Percentiles rank a stretch among this genome's conserved stretches.
These are phyloP conservation scores for Ecdyonurus torrentis DNA, from an alignment of 2,888 invertebrate species.

Conservation along the genomic window DNA sequence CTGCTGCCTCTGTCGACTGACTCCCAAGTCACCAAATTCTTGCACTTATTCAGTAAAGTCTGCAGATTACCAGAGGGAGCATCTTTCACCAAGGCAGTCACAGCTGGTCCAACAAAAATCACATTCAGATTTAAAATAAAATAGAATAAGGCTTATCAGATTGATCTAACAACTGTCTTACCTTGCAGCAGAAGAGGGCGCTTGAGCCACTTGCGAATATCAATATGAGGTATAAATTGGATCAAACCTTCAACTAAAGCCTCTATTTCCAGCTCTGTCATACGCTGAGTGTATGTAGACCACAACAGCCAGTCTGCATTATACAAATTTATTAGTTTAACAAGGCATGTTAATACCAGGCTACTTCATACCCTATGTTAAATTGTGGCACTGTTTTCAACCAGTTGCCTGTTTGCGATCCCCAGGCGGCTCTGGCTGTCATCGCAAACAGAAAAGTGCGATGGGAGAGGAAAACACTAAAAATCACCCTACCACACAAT, in stretches of 20 bases:
- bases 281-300: background rate
- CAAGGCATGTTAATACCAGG: too few relatives aligned
- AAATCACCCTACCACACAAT: too few relatives aligned
- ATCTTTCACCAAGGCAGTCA: background rate
- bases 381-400: too few relatives aligned
- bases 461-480: too few relatives aligned
- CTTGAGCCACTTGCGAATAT: background rate
- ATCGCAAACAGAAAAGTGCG: too few relatives aligned
- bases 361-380: too few relatives aligned
- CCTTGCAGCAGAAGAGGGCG: background rate
- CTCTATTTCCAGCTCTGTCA: background rate
- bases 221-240: background rate
- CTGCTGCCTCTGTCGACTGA: background rate
- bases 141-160: background rate
- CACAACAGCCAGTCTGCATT: background rate
- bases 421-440: too few relatives aligned
- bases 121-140: background rate
- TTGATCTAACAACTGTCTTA: background rate
- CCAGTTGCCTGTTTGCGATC: too few relatives aligned
- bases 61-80: background rate
- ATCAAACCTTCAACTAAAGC: background rate
- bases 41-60: background rate
- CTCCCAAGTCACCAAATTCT: background rate
- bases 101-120: slow-evolving; percentile 1
- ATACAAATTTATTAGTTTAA: too few relatives aligned